Evolutionary conservation across 1,140 invertebrate species (phyloP), one percentile per base, ranked within the genome.

Genomic region (Apis laboriosa): DNA sequence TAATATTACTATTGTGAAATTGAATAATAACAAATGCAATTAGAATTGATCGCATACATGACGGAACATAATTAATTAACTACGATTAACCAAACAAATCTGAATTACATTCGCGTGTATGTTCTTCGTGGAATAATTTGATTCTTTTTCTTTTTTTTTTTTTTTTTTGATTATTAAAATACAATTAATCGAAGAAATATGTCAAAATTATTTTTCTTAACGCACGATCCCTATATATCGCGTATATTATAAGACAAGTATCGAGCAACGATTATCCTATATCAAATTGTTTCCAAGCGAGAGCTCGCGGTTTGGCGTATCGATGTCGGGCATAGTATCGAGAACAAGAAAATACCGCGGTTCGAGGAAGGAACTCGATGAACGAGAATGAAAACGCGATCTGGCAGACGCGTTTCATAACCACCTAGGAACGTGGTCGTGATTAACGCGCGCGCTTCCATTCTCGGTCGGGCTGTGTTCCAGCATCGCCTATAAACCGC

Each of bases 401-500:
- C 67, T 71, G 73, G 80, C 74, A 72, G 81, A 51, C 75, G 66
- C 56, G 76, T 83, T 83, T 78, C 75, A 77, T 72, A 78, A 51
- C 81, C 58, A 49, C 76, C 75, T 13, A 66, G 71, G 68, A 76
- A 78, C 71, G 74, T 61, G 61, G 51, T 63, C 21, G 73, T 77
- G 80, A 85, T 85, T 83, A 85, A 85, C 86, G 86, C 76, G 58
- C 75, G 58, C 75, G 55, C 15, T 71, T 82, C 64, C 71, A 64
- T 83, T 83, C 79, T 81, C 77, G 77, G 61, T 55, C 80, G 79
- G 83, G 83, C 80, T 83, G 56, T 64, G 61, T 78, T 83, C 75
- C 75, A 83, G 70, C 75, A 79, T 78, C 49, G 76, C 76, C 80
- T 85, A 82, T 85, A 85, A 85, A 83, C 75, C 77, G 84, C 51